phyloP scores from a whole-genome alignment of 2,888 invertebrate species.

The Mythimna albipuncta region DNA sequence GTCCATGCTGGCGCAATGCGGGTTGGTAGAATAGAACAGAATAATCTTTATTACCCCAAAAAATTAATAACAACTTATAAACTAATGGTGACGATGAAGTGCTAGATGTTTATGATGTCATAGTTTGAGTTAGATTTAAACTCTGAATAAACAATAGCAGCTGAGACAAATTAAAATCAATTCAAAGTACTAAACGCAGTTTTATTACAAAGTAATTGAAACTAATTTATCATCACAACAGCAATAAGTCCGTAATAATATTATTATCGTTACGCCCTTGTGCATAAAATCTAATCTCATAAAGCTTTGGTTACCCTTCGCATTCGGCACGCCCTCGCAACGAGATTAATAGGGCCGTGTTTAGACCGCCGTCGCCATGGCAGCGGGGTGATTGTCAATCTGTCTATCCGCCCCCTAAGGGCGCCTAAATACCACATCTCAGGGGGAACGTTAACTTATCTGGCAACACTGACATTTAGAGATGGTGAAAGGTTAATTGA shows the following conservation, averaged over 20 bases:
- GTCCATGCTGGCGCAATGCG: too few species aligned
- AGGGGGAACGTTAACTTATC: constrained; percentile 82
- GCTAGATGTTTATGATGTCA: too few species aligned
- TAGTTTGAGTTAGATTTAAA: too few species aligned
- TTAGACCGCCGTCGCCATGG: constrained; percentile 86
- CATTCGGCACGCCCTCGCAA: constrained; percentile 84
- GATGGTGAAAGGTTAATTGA: constrained; percentile 72
- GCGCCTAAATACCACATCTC: constrained; percentile 88
- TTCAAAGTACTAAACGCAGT: neutral
- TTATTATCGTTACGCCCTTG: constrained; percentile 47
- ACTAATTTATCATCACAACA: constrained; percentile 35
- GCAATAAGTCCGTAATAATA: constrained; percentile 39
- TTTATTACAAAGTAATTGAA: neutral
- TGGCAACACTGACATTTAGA: constrained; percentile 77
- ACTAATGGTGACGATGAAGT: too few species aligned
- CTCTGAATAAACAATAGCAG: too few species aligned
- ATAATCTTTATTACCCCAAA: too few species aligned
- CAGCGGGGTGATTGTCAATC: constrained; percentile 83
- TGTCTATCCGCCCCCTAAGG: constrained; percentile 70
- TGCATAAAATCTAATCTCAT: constrained; percentile 58
- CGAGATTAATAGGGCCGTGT: constrained; percentile 89
- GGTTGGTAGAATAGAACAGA: too few species aligned
- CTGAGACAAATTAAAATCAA: too few species aligned
- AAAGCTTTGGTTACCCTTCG: constrained; percentile 72
- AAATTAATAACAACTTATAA: too few species aligned